Percentiles rank a stretch among this genome's conserved stretches.
Evolutionary conservation across 2,888 invertebrate genomes (phyloP).

Genomic region (Pandemis heparana): DNA sequence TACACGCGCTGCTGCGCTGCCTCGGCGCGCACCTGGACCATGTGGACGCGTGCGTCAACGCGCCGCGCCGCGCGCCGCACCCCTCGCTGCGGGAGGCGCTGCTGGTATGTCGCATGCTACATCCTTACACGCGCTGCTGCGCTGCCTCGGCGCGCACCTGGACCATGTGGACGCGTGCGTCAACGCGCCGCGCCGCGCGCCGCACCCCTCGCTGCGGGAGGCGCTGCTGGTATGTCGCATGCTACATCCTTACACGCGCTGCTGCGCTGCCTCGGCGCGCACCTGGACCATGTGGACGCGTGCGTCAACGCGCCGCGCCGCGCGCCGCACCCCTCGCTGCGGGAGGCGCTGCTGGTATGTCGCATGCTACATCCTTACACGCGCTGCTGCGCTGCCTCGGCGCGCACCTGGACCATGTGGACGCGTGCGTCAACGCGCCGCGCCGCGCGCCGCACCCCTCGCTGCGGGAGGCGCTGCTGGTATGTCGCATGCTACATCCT

Average conservation of each 20-base stretch:
- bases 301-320: constrained; percentile 57
- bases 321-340: constrained; percentile 56
- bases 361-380: constrained; percentile 40
- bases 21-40: constrained; percentile 70
- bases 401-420: constrained; percentile 70
- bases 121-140: constrained; percentile 70
- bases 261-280: constrained; percentile 70
- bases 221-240: constrained; percentile 63
- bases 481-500: constrained; percentile 45
- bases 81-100: constrained; percentile 67
- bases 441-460: constrained; percentile 53
- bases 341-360: constrained; percentile 69
- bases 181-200: constrained; percentile 53
- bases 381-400: constrained; percentile 74
- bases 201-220: constrained; percentile 62
- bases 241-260: constrained; percentile 64
- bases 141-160: constrained; percentile 72
- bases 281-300: constrained; percentile 69
- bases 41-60: constrained; percentile 64
- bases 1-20: constrained; percentile 73
- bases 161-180: constrained; percentile 67
- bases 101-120: constrained; percentile 54
- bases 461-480: constrained; percentile 69
- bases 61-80: constrained; percentile 52
- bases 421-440: constrained; percentile 60